Conservation (phyloP, 2,113 vertebrate species). For the Tachycineta bicolor region DNA sequence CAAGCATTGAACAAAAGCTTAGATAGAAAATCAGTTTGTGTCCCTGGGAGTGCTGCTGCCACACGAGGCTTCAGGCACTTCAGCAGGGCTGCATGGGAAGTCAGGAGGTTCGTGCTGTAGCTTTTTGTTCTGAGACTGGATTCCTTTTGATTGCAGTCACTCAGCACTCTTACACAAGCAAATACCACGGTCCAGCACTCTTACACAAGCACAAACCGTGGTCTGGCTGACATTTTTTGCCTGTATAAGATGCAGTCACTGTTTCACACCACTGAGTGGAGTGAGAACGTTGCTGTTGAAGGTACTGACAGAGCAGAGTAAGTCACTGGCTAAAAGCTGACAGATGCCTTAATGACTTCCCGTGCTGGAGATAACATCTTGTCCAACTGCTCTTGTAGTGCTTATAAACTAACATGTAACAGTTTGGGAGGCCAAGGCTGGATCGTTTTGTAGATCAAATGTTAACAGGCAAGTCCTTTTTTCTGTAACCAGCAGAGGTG, state of each 20-base stretch:
- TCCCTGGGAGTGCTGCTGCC: not conserved
- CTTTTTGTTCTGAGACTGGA: not conserved
- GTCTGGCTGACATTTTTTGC: not conserved
- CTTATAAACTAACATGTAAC: not conserved
- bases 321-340: slow-evolving; percentile 23
- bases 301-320: not conserved
- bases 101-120: not conserved
- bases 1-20: not conserved
- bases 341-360: slow-evolving; percentile 69
- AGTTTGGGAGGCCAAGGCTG: not conserved
- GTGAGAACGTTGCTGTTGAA: not conserved
- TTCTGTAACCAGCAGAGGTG: not conserved
- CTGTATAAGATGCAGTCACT: not conserved
- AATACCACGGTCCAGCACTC: not conserved
- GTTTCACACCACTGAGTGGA: not conserved
- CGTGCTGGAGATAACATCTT: not conserved
- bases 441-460: not conserved
- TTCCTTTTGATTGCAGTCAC: not conserved
- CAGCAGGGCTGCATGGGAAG: not conserved
- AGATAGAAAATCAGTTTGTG: not conserved
- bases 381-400: not conserved
- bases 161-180: not conserved
- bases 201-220: not conserved
- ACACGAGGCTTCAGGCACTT: not conserved
- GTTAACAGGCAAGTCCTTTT: not conserved